Evolutionary conservation across 2,797 vertebrate genomes (phyloP), one percentile per base, ranked within the genome.

Genomic region (Arnoldichthys spilopterus): DNA sequence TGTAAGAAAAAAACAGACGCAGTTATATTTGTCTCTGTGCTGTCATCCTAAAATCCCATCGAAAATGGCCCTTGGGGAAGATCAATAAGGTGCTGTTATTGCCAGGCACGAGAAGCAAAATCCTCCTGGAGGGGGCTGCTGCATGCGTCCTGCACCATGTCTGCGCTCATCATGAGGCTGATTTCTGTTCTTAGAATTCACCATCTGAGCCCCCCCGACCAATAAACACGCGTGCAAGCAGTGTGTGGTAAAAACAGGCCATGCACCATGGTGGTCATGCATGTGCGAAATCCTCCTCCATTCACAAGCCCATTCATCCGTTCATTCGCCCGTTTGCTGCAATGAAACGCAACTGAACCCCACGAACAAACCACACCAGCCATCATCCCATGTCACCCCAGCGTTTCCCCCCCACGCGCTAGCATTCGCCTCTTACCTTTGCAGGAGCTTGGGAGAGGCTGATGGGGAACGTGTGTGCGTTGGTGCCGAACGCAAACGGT

Each of bases 361-460:
- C 28, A 62, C 16, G 59, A 1, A 32, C 15, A 7, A 24, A 56
- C 53, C 53, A 26, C 3, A 51, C 4, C 47, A 18, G n/a, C n/a
- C 54, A 3, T 22, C 54, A 26, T 12, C 24, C 12, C 24, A 47
- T 13, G 15, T 59, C 16, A 74, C 22, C 58, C n/a, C n/a, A n/a
- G n/a, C n/a, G n/a, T n/a, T n/a, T n/a, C n/a, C n/a, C n/a, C n/a
- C n/a, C n/a, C n/a, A n/a, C n/a, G n/a, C n/a, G n/a, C n/a, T n/a
- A n/a, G n/a, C n/a, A n/a, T n/a, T n/a, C 74, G 45, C 63, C 66
- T 72, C 93, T 93, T 93, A 95, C 93, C 93, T 93, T 45, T 89
- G 45, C 82, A 77, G 74, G 81, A 81, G 82, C 80, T 85, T 72
- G 84, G 87, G 75, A 72, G 89, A 77, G 84, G 87, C 86, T 85